Percentiles rank a stretch among this genome's conserved stretches.
phyloP scores from a whole-genome alignment of 2,888 invertebrate species.

The Andrena bicolor region DNA sequence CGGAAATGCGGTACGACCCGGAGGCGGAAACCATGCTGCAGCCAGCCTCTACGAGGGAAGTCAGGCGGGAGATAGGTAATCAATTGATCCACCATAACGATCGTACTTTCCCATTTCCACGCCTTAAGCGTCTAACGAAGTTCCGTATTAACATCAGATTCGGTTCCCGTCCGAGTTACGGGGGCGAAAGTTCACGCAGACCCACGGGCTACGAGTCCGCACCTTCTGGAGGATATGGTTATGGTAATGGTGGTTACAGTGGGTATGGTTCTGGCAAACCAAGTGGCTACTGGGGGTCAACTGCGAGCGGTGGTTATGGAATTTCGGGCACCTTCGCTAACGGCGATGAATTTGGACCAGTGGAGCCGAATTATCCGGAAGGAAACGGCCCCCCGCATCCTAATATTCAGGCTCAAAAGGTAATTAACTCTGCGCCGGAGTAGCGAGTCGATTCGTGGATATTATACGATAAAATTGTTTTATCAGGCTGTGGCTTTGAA shows the following conservation, averaged over 20 bases:
- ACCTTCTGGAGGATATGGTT: constrained; percentile 52
- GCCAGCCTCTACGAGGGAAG: constrained; percentile 52
- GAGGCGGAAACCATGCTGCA: constrained; percentile 44
- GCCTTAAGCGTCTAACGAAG: not conserved
- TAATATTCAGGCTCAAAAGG: constrained; percentile 80
- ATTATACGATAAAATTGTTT: constrained; percentile 1
- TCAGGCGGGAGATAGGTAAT: constrained; percentile 71
- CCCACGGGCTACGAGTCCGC: constrained; percentile 63
- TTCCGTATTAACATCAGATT: constrained; percentile 59
- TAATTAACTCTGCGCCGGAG: constrained; percentile 27
- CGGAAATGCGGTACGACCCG: constrained; percentile 53
- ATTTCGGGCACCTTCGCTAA: constrained; percentile 73
- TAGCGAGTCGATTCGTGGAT: not conserved
- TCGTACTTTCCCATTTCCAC: not conserved
- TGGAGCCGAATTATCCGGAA: constrained; percentile 61
- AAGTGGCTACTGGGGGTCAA: constrained; percentile 54
- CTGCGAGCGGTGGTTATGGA: constrained; percentile 67
- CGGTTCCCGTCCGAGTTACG: constrained; percentile 69
- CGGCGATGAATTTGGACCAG: constrained; percentile 72
- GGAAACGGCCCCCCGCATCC: constrained; percentile 57
- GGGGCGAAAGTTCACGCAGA: constrained; percentile 55
- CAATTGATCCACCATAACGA: not conserved
- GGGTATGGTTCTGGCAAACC: constrained; percentile 66
- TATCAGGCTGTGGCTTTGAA: constrained; percentile 88
- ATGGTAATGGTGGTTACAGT: constrained; percentile 67